These are phyloP conservation scores for Bradysia coprophila DNA, from an alignment of 1,140 invertebrate genomes.

Conservation along the genomic window DNA sequence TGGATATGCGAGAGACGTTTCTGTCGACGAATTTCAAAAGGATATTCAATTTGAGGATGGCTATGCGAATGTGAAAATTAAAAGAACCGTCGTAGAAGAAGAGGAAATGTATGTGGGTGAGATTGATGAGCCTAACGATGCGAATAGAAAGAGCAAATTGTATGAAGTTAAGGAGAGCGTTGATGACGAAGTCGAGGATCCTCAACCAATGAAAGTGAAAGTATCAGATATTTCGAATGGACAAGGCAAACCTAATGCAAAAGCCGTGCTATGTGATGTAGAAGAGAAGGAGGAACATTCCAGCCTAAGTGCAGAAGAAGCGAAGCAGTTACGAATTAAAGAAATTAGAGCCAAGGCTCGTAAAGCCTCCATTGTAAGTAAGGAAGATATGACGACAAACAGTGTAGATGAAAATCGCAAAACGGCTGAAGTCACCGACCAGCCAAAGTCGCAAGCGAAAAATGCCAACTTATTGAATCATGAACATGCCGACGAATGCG, in stretches of 20 bases:
- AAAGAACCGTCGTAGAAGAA: constrained; percentile 12
- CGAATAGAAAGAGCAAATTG: not conserved
- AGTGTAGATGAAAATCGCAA: constrained; percentile 9
- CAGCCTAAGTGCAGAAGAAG: not conserved
- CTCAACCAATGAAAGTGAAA: no score
- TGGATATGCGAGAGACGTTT: constrained; percentile 34
- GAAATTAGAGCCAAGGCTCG: constrained; percentile 3
- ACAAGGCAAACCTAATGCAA: not conserved
- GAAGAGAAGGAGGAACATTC: constrained; percentile 2
- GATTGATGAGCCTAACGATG: not conserved
- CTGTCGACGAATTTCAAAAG: constrained; percentile 28
- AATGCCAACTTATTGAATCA: not conserved
- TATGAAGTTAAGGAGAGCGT: not conserved
- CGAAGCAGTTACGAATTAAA: constrained; percentile 1
- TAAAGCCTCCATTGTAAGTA: constrained; percentile 3
- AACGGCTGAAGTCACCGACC: constrained; percentile 4
- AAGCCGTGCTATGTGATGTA: not conserved
- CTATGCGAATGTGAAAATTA: constrained; percentile 3
- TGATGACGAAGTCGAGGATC: not conserved
- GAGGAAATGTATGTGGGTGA: constrained; percentile 3
- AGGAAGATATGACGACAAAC: constrained; percentile 5
- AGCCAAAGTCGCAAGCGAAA: no score
- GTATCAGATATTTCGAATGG: not conserved
- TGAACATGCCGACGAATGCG: not conserved
- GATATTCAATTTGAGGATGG: constrained; percentile 13